These are phyloP conservation scores for Galeopsomyia nigrocyanea DNA, from an alignment of 2,888 invertebrate genomes.

Conservation along the genomic window DNA sequence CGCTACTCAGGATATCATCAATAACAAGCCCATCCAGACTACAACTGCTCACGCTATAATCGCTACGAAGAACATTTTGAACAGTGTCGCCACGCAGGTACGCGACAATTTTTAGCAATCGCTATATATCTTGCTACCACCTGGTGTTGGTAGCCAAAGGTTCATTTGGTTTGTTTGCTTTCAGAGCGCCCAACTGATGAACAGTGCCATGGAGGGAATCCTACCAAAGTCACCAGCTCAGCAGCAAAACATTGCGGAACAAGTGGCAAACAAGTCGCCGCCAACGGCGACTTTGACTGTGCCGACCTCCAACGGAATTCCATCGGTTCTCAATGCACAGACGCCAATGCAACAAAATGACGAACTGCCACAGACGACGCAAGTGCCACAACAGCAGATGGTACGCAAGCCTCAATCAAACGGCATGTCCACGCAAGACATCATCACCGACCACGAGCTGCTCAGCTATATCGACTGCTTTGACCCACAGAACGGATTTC, in stretches of 20 bases:
- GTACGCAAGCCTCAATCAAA: constrained; percentile 24
- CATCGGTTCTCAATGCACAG: constrained; percentile 56
- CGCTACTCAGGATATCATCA: constrained; percentile 67
- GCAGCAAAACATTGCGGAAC: constrained; percentile 60
- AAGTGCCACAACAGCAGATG: constrained; percentile 1
- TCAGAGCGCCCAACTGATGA: constrained; percentile 65
- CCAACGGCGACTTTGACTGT: constrained; percentile 54
- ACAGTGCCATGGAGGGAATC: constrained; percentile 65
- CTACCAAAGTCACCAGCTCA: constrained; percentile 62
- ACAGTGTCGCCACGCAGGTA: constrained; percentile 64
- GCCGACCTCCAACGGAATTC: constrained; percentile 57
- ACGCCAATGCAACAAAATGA: constrained; percentile 72
- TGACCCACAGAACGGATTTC: constrained; percentile 72
- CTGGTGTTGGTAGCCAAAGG: neutral
- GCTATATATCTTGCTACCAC: neutral
- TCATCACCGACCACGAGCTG: constrained; percentile 90
- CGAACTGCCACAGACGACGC: constrained; percentile 69
- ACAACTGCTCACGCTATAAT: constrained; percentile 68
- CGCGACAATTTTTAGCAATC: neutral
- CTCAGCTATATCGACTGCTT: constrained; percentile 92
- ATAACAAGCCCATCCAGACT: constrained; percentile 64
- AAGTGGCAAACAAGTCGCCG: constrained; percentile 62
- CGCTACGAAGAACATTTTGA: constrained; percentile 66
- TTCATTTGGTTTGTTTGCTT: neutral
- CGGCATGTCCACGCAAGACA: constrained; percentile 77